Base-by-base conservation (phyloP, 1,140 invertebrate genomes). In the Lysiphlebus fabarum region DNA sequence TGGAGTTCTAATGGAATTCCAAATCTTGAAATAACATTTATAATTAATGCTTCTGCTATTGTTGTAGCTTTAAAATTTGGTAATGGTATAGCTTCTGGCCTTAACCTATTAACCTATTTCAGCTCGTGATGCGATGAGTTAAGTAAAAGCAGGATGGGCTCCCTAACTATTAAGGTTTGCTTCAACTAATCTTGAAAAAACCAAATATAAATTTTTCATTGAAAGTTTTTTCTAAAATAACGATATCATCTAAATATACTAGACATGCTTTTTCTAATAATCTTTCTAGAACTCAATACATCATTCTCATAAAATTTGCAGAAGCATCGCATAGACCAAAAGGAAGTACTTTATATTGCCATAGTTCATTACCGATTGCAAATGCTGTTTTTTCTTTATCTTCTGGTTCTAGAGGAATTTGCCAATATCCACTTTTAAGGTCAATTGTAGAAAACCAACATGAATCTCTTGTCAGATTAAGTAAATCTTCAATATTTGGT, bases 371-470 rank as follows among this genome's bases (percentile, higher is more conserved):
- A 1, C 69, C 67, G 6, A 70, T 67, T 0, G 64, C 64, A 64
- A 81, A 80, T 0, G 78, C 79, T 1, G 81, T 81, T 53, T 77
- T 74, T 34, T 68, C 42, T 7, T 59, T 70, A 51, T 72, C 70
- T 5, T 65, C 56, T 10, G 56, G 9, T 6, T 71, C 51, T 10
- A 84, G 55, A 36, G 49, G 53, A 5, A 82, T 64, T 56, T 81
- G 80, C 75, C 75, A 77, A 63, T 70, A 74, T 0, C 66, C 70
- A 33, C 53, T 61, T 14, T 70, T 70, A 0, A 75, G 51, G 34
- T 76, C 73, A 0, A 78, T 34, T 0, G 61, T 66, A 0, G 68
- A 65, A 33, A 76, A 70, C 37, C 64, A 65, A 0, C 3, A 36
- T 4, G 70, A 65, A 5, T 51, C 55, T 5, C 56, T 40, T 0